phyloP scores from a whole-genome alignment of 2,888 invertebrate species.

The Zele albiditarsus region DNA sequence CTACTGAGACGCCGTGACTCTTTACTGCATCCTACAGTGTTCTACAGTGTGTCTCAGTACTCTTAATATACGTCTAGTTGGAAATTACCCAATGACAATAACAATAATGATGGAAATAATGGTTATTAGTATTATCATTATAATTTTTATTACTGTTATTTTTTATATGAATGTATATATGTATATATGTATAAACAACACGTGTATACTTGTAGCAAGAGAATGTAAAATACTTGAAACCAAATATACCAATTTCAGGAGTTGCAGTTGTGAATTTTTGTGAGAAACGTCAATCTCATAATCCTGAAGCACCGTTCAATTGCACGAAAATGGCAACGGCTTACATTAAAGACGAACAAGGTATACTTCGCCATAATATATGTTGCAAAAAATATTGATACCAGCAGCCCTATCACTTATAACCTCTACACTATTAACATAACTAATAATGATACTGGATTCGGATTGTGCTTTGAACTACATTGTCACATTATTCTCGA shows the following conservation, averaged over 20 bases:
- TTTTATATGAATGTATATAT: too few relatives aligned
- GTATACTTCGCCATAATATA: slow-evolving; percentile 51
- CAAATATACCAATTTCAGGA: neutral
- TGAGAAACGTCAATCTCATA: slow-evolving; percentile 58
- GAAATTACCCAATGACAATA: too few relatives aligned
- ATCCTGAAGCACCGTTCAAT: slow-evolving; percentile 24
- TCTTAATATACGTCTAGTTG: too few relatives aligned
- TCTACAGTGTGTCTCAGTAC: too few relatives aligned
- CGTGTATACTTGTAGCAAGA: too few relatives aligned
- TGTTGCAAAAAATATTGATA: neutral
- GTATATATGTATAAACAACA: too few relatives aligned
- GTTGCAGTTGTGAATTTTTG: neutral
- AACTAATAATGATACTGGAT: neutral
- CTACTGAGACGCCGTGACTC: too few relatives aligned
- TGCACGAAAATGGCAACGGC: slow-evolving; percentile 65
- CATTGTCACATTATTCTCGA: neutral
- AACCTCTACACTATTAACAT: slow-evolving; percentile 68
- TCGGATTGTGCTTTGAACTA: neutral
- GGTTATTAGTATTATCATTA: too few relatives aligned
- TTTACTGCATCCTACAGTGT: too few relatives aligned
- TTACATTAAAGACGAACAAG: slow-evolving; percentile 70
- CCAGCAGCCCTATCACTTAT: slow-evolving; percentile 49
- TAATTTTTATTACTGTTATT: too few relatives aligned
- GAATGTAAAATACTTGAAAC: neutral
- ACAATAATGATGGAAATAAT: too few relatives aligned